A percentile compares a stretch with the other conserved stretches of the same genome.
Conservation (phyloP, 2,113 vertebrate genomes). For the Anoplopoma fimbria region DNA sequence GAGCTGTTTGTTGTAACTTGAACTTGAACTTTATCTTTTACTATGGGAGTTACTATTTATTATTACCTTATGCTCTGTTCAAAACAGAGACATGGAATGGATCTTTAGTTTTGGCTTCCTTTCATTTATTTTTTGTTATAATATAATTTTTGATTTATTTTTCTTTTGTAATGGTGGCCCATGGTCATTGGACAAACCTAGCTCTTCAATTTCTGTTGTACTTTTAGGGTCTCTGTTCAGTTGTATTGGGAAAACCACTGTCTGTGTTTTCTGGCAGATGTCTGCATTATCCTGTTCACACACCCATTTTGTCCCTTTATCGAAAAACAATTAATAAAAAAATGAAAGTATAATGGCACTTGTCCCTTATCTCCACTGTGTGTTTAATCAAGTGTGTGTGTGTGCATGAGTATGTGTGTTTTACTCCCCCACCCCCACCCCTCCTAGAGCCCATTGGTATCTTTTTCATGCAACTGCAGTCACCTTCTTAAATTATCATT, state of each 20-base stretch:
- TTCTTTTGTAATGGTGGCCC: conserved; percentile 93
- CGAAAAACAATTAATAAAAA: conserved; percentile 97
- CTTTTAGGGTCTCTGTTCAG: conserved; percentile 99
- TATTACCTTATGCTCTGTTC: conserved; percentile 98
- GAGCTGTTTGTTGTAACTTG: conserved; percentile 99
- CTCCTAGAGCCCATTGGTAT: neutral
- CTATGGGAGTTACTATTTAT: conserved; percentile 99
- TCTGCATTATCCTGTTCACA: conserved; percentile 99
- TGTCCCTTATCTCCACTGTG: conserved; percentile 81
- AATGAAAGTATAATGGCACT: conserved; percentile 90
- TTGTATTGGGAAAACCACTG: conserved; percentile 99
- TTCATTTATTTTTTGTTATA: conserved; percentile 80
- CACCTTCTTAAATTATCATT: neutral
- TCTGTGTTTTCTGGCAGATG: conserved; percentile 99
- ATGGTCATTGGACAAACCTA: conserved; percentile 96
- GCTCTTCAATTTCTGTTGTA: conserved; percentile 91
- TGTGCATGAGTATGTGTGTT: conserved; percentile 31
- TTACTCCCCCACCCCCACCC: no score
- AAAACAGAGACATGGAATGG: conserved; percentile 95
- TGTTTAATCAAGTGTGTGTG: conserved; percentile 39
- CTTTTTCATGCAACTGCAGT: neutral
- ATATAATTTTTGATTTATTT: conserved; percentile 72
- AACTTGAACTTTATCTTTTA: conserved; percentile 99
- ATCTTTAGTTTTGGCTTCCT: conserved; percentile 89
- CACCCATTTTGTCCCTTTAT: conserved; percentile 99